phyloP scores from a whole-genome alignment of 2,888 invertebrate genomes.

The Dione vanillae region DNA sequence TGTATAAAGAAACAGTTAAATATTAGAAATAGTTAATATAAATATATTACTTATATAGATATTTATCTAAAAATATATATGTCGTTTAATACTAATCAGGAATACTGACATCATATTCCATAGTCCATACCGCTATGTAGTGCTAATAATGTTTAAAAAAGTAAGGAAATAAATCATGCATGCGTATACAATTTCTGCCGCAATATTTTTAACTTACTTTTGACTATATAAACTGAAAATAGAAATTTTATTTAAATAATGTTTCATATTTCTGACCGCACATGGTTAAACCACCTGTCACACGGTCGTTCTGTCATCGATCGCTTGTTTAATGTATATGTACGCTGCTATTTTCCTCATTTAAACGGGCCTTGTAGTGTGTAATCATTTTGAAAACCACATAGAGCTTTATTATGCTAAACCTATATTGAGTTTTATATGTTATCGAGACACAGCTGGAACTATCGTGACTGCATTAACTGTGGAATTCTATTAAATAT shows the following conservation, averaged over 20 bases:
- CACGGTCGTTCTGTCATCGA: slow-evolving; percentile 26
- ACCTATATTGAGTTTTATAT: background rate
- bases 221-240: no score
- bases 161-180: no score
- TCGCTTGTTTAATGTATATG: slow-evolving; percentile 19
- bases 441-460: background rate
- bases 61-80: no score
- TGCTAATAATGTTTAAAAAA: no score
- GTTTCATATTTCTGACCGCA: slow-evolving; percentile 9
- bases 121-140: no score
- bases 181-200: no score
- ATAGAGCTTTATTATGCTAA: background rate
- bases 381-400: slow-evolving; percentile 17
- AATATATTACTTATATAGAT: no score
- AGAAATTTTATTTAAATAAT: background rate
- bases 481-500: background rate
- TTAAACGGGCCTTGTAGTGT: slow-evolving; percentile 23
- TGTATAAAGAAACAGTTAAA: no score
- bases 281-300: slow-evolving; percentile 11
- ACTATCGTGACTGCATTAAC: background rate
- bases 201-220: no score
- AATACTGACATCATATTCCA: no score
- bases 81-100: no score
- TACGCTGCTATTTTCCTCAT: slow-evolving; percentile 10
- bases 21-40: no score